These are phyloP conservation scores for Arothron firmamentum DNA, from an alignment of 2,113 vertebrate genomes.

Conservation along the genomic window DNA sequence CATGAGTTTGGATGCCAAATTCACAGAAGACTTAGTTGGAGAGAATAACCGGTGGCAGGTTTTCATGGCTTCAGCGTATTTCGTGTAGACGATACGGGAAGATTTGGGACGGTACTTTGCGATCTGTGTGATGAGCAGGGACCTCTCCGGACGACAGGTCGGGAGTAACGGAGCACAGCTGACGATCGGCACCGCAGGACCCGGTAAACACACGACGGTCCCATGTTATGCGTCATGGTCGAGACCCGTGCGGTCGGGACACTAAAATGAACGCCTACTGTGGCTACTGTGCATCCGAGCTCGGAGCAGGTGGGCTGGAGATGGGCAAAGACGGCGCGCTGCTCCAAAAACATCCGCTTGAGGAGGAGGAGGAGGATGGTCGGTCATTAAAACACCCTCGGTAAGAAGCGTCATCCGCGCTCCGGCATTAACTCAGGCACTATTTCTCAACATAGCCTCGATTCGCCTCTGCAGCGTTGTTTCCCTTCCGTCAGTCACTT, in stretches of 20 bases:
- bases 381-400: constrained; percentile 13
- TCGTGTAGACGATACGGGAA: background rate
- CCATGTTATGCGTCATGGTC: constrained; percentile 18
- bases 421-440: background rate
- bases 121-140: constrained; percentile 32
- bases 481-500: constrained; percentile 14
- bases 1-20: constrained; percentile 23
- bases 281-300: constrained; percentile 3
- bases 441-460: too few species aligned
- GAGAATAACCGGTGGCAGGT: background rate
- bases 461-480: too few species aligned
- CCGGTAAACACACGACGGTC: constrained; percentile 39
- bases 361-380: constrained; percentile 31
- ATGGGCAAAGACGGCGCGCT: constrained; percentile 48
- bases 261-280: constrained; percentile 13
- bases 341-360: constrained; percentile 33
- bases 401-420: constrained; percentile 5
- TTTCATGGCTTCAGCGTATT: background rate
- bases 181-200: background rate
- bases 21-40: background rate
- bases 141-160: constrained; percentile 19
- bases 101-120: constrained; percentile 14
- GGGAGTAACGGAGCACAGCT: constrained; percentile 28
- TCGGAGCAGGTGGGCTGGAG: constrained; percentile 44
- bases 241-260: background rate